Evolutionary conservation across 2,797 vertebrate genomes (phyloP).

Genomic region (Prunella strophiata): DNA sequence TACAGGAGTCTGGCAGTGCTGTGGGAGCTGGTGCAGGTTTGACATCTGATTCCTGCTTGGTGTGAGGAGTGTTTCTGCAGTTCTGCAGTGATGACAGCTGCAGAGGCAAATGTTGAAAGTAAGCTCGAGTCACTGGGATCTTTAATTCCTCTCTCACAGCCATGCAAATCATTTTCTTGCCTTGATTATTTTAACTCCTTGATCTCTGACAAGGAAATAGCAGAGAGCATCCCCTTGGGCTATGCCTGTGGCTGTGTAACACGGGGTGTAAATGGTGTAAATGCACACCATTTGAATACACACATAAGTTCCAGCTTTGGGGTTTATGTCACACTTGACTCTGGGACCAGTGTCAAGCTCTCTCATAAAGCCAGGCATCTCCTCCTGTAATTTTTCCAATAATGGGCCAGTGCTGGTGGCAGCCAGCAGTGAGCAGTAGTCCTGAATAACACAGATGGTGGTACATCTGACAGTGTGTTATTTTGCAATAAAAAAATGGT

Average conservation of each 20-base stretch:
- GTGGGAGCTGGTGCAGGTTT: neutral
- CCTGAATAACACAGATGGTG: slow-evolving; percentile 74
- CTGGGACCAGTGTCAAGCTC: slow-evolving; percentile 57
- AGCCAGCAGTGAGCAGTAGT: slow-evolving; percentile 55
- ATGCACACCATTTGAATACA: slow-evolving; percentile 27
- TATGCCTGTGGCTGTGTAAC: slow-evolving; percentile 21
- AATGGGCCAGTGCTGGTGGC: slow-evolving; percentile 48
- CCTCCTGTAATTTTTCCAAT: slow-evolving; percentile 60
- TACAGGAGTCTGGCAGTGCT: neutral
- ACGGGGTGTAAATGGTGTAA: neutral
- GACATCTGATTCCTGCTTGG: neutral
- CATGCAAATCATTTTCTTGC: neutral
- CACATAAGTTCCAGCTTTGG: slow-evolving; percentile 7
- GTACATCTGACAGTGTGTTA: slow-evolving; percentile 72
- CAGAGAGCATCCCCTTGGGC: neutral
- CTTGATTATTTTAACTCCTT: slow-evolving; percentile 32
- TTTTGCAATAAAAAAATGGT: slow-evolving; percentile 69
- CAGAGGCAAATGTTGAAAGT: neutral
- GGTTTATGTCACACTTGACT: slow-evolving; percentile 67
- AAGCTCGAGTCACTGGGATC: neutral
- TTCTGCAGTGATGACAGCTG: neutral
- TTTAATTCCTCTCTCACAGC: neutral
- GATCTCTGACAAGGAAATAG: slow-evolving; percentile 21
- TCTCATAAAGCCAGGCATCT: slow-evolving; percentile 57
- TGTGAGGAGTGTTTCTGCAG: neutral